These are phyloP conservation scores for Zaprionus africanus DNA, from an alignment of 1,140 invertebrate species.

Conservation along the genomic window DNA sequence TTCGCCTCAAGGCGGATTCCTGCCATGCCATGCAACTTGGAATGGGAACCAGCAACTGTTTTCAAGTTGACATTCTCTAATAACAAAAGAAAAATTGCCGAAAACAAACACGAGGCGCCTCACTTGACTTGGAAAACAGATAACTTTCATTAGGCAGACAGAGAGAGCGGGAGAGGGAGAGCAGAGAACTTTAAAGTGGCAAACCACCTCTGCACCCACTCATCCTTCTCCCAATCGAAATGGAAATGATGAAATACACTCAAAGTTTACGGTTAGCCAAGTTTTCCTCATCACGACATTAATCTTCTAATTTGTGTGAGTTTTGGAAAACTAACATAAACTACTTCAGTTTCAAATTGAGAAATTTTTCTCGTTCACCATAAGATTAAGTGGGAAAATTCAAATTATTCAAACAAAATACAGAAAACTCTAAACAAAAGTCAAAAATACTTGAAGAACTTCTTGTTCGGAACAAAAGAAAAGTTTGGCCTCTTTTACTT, in stretches of 20 bases:
- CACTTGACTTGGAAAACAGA: constrained; percentile 12
- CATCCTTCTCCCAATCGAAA: background rate
- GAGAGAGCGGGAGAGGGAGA: background rate
- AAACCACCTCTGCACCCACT: too few species aligned
- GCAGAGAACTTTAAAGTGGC: constrained; percentile 2
- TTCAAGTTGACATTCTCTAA: constrained; percentile 56
- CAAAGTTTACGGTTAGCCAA: constrained; percentile 8
- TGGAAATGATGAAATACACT: constrained; percentile 4
- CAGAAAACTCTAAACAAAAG: background rate
- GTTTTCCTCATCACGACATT: constrained; percentile 2
- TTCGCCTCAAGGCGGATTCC: constrained; percentile 56
- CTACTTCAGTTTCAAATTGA: background rate
- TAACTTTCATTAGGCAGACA: constrained; percentile 15
- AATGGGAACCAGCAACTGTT: constrained; percentile 20
- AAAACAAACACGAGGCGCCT: constrained; percentile 19
- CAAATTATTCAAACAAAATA: background rate
- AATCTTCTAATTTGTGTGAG: constrained; percentile 4
- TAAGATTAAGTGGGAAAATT: background rate
- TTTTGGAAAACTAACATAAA: background rate
- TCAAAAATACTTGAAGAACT: background rate
- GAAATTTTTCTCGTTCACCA: background rate
- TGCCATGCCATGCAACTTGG: constrained; percentile 15
- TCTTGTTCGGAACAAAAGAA: background rate
- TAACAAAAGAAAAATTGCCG: constrained; percentile 57
- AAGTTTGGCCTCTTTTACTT: background rate